Evolutionary conservation across 2,113 vertebrate genomes (phyloP), one percentile per base, ranked within the genome.

Genomic region (Vidua chalybeata): DNA sequence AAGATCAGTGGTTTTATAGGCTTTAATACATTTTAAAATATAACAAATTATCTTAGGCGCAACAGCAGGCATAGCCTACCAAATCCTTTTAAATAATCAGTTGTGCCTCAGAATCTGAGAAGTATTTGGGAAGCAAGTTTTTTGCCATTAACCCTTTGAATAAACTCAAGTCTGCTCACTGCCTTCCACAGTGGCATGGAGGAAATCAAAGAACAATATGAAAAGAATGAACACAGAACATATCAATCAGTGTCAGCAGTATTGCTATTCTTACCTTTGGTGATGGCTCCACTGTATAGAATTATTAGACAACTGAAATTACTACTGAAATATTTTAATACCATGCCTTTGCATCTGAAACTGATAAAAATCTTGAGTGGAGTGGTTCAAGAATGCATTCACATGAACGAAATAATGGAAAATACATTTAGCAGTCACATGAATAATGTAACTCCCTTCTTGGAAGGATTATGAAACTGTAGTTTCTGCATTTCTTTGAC

Each of bases 401-500:
- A 58, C 41, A 92, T 93, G 84, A 92, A 96, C 62, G 94, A 95
- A 96, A 93, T 94, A 95, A 91, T 77, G 95, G 93, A 97, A 97
- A 97, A 95, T 97, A 85, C 86, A 97, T 96, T 97, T 96, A 95
- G 85, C 82, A 91, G 95, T 95, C 86, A 93, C 94, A 93, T 96
- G 94, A 97, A 97, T 94, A 96, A 89, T 96, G 51, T 74, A 97
- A 95, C 39, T 96, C 69, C 43, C 77, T 92, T 96, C 94, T 96
- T 96, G 96, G 96, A 94, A 97, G 73, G 77, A 71, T 86, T 80
- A 54, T 49, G 81, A 89, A 76, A 84, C 85, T 77, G 82, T 86
- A 84, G 83, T 84, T 96, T 92, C 82, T 96, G 76, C 76, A 72
- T 90, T 91, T 94, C 77, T 94, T 98, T 88, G 78, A 94, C 87